These are phyloP conservation scores for Drosophila quadrilineata DNA, from an alignment of 1,140 invertebrate species.

Conservation along the genomic window DNA sequence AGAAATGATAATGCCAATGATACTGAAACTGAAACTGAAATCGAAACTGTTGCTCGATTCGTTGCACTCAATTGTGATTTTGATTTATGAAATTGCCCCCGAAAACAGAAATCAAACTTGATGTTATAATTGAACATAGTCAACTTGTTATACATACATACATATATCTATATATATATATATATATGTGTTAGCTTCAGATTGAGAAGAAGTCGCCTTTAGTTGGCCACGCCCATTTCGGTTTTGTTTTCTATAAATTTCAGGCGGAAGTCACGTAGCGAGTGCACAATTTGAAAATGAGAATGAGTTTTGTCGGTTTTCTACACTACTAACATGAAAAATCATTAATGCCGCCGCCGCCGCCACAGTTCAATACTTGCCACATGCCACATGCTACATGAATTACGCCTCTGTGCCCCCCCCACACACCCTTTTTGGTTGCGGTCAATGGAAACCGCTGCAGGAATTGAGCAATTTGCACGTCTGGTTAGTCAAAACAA, in stretches of 20 bases:
- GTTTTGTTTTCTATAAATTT: conserved; percentile 32
- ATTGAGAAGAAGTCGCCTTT: no score
- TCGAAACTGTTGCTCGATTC: conserved; percentile 50
- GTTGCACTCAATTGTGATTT: conserved; percentile 41
- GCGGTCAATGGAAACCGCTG: conserved; percentile 72
- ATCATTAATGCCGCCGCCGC: conserved; percentile 49
- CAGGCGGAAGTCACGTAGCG: conserved; percentile 74
- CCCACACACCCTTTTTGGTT: conserved; percentile 34
- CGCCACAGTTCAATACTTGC: conserved; percentile 27
- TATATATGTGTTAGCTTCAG: no score
- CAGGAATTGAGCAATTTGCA: conserved; percentile 76
- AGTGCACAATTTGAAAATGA: conserved; percentile 76
- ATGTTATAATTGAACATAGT: neutral
- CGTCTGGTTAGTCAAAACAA: conserved; percentile 69
- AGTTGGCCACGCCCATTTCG: no score
- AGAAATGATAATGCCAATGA: conserved; percentile 11
- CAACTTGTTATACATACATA: no score
- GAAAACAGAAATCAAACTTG: conserved; percentile 2
- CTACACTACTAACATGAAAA: conserved; percentile 46
- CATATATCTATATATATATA: no score
- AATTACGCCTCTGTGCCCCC: conserved; percentile 15
- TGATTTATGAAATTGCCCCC: no score
- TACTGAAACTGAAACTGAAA: conserved; percentile 20
- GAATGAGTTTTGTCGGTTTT: conserved; percentile 78
- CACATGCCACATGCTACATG: conserved; percentile 26